Evolutionary conservation across 2,888 invertebrate genomes (phyloP), one percentile per base, ranked within the genome.

Genomic region (Mayetiola destructor): DNA sequence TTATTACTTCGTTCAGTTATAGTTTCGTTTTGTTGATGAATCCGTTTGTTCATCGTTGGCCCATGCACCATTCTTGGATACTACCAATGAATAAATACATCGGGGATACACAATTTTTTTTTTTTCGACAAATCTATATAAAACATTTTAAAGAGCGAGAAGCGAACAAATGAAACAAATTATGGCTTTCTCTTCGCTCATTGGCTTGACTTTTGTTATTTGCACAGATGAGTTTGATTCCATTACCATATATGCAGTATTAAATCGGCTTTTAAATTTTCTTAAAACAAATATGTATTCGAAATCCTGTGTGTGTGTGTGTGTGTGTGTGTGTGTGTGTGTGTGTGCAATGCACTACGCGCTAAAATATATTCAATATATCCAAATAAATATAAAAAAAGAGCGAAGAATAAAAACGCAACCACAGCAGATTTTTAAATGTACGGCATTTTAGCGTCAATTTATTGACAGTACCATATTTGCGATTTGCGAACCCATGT

Each of bases 241-340:
- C 48, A 27, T 48, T 27, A 27, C 48, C 48, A 48, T 48, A 48
- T 48, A 48, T 48, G 48, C 48, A 48, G 27, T 27, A 48, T 48
- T 48, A 27, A 48, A 48, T 48, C 48, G 48, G 48, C 48, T 48
- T 27, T 48, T 48, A 48, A 48, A 48, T 48, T 48, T 48, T 48
- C 48, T 27, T 5, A 10, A 2, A 6, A 12, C 21, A 14, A 20
- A 20, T 12, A 12, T 37, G 37, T 37, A 16, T 14, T 12, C 14
- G 37, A n/a, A n/a, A n/a, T n/a, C n/a, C n/a, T 14, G 8, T 14
- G 37, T 14, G 37, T 14, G 8, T 14, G n/a, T 14, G 37, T 37
- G n/a, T 37, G n/a, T 14, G 8, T 37, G 37, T 37, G n/a, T 37
- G 37, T 27, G 27, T 27, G 18, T 16, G 23, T 23, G 2, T 23